phyloP scores from a whole-genome alignment of 2,113 vertebrate genomes.

The Hippoglossus stenolepis region DNA sequence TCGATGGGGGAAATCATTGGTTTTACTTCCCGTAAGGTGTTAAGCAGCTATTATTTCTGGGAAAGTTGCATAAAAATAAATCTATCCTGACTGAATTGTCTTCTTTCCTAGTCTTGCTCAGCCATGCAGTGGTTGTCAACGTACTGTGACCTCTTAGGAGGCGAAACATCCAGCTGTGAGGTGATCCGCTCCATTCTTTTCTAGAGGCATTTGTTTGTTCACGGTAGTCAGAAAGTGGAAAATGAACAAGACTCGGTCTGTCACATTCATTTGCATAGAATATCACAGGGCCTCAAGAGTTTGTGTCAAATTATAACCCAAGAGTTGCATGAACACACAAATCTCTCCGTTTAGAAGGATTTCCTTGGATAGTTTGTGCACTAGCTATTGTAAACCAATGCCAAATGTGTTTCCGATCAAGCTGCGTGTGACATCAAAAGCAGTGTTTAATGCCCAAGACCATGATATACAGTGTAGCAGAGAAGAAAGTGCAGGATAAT shows the following conservation, averaged over 20 bases:
- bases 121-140: slow-evolving; percentile 31
- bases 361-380: slow-evolving; percentile 18
- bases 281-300: slow-evolving; percentile 19
- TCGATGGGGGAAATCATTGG: neutral
- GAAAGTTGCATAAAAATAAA: slow-evolving; percentile 9
- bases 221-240: slow-evolving; percentile 47
- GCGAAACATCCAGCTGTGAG: slow-evolving; percentile 68
- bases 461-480: neutral
- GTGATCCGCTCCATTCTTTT: slow-evolving; percentile 50
- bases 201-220: slow-evolving; percentile 34
- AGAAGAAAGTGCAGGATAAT: slow-evolving; percentile 3
- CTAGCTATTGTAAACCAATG: slow-evolving; percentile 15
- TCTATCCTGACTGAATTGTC: slow-evolving; percentile 2
- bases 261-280: slow-evolving; percentile 46
- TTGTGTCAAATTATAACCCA: slow-evolving; percentile 21
- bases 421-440: neutral
- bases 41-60: slow-evolving; percentile 29
- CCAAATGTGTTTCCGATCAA: slow-evolving; percentile 11
- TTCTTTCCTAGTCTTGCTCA: slow-evolving; percentile 14
- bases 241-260: slow-evolving; percentile 47
- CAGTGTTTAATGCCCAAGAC: neutral
- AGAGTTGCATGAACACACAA: slow-evolving; percentile 21
- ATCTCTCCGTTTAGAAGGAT: slow-evolving; percentile 26
- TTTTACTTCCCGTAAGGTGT: slow-evolving; percentile 8
- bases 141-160: slow-evolving; percentile 47